phyloP scores from a whole-genome alignment of 2,888 invertebrate species.

The Cenopis cana region DNA sequence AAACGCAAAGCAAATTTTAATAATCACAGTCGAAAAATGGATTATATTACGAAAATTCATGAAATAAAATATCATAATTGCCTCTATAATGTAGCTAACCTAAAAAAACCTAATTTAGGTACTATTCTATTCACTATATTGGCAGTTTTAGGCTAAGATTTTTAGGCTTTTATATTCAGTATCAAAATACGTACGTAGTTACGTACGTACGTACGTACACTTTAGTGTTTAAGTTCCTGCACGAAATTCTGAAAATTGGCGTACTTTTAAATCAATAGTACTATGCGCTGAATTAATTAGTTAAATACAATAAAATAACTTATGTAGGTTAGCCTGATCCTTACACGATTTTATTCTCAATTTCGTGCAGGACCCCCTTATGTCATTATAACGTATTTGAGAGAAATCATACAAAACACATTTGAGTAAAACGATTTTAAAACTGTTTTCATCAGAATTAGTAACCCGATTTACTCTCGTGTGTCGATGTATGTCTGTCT shows the following conservation, averaged over 20 bases:
- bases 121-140: slow-evolving; percentile 1
- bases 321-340: too few relatives aligned
- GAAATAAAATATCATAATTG: not conserved
- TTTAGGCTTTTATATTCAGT: not conserved
- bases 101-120: not conserved
- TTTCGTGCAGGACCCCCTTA: not conserved
- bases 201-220: too few relatives aligned
- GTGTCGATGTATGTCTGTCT: slow-evolving; percentile 7
- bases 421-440: too few relatives aligned
- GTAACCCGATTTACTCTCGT: not conserved
- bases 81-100: not conserved
- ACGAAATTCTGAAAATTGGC: too few relatives aligned
- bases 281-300: too few relatives aligned
- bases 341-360: too few relatives aligned
- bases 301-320: not conserved
- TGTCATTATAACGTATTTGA: not conserved
- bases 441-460: too few relatives aligned
- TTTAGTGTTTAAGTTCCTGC: too few relatives aligned
- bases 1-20: slow-evolving; percentile 40
- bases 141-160: slow-evolving; percentile 14
- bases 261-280: too few relatives aligned
- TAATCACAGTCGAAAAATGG: slow-evolving; percentile 18
- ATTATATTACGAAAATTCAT: not conserved
- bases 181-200: too few relatives aligned
- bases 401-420: too few relatives aligned